Percentiles rank a stretch among this genome's conserved stretches.
Evolutionary conservation across 2,888 invertebrate genomes (phyloP).

Genomic region (Antitype chi): DNA sequence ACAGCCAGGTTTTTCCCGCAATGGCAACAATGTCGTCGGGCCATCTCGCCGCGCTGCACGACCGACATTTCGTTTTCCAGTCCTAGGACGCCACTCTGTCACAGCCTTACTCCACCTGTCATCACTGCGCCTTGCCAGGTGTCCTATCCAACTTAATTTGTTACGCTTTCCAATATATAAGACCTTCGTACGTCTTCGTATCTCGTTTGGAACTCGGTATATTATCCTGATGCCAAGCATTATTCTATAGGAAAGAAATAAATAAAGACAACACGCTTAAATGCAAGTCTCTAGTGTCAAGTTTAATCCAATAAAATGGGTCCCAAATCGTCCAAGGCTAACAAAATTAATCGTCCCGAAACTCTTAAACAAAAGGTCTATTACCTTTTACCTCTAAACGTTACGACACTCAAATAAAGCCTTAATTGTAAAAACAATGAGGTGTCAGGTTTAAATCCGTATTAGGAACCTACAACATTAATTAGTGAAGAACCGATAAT

Average conservation of each 20-base stretch:
- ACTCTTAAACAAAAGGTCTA: constrained; percentile 12
- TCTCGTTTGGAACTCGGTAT: too few species aligned
- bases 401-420: constrained; percentile 23
- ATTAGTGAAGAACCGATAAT: constrained; percentile 12
- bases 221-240: neutral
- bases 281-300: neutral
- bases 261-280: neutral
- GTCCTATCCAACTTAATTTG: too few species aligned
- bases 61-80: too few species aligned
- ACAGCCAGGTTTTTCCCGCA: too few species aligned
- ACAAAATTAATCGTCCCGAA: constrained; percentile 12
- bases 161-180: too few species aligned
- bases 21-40: too few species aligned
- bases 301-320: constrained; percentile 6
- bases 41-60: too few species aligned
- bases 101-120: too few species aligned
- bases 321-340: neutral
- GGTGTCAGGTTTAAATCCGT: constrained; percentile 18
- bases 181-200: too few species aligned
- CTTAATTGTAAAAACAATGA: constrained; percentile 43
- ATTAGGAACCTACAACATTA: constrained; percentile 19
- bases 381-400: neutral
- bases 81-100: too few species aligned
- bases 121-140: too few species aligned
- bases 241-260: neutral